Percentiles rank a stretch among this genome's conserved stretches.
These are phyloP conservation scores for Cephalopterus ornatus DNA, from an alignment of 2,113 vertebrate genomes.

Conservation along the genomic window DNA sequence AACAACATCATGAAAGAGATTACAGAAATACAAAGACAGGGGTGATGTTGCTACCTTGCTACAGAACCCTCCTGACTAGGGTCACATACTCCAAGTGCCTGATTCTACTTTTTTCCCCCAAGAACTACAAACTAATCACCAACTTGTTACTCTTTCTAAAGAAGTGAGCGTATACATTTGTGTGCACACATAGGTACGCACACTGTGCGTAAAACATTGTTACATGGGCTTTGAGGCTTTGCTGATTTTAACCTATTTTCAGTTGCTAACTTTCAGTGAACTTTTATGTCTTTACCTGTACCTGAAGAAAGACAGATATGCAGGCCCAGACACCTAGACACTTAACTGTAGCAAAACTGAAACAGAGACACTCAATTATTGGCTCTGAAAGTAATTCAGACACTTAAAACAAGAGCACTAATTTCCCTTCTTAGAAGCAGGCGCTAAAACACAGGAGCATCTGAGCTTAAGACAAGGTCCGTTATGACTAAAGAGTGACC, in stretches of 20 bases:
- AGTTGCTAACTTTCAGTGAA: background rate
- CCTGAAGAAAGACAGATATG: background rate
- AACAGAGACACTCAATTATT: background rate
- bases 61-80: background rate
- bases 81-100: background rate
- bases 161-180: rapidly evolving
- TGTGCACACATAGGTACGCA: background rate
- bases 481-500: background rate
- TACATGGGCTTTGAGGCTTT: background rate
- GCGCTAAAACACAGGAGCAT: background rate
- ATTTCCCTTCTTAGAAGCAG: background rate
- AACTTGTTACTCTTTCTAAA: background rate
- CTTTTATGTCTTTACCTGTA: background rate
- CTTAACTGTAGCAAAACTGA: background rate
- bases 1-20: too few relatives aligned
- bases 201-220: background rate
- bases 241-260: background rate
- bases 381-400: background rate
- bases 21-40: background rate
- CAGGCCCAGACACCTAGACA: background rate
- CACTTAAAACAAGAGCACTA: background rate
- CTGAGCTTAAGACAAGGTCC: background rate
- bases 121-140: background rate
- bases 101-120: background rate
- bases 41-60: background rate